A percentile compares a stretch with the other conserved stretches of the same genome.
Conservation (phyloP, 2,797 vertebrate species). For the Bufotes viridis region DNA sequence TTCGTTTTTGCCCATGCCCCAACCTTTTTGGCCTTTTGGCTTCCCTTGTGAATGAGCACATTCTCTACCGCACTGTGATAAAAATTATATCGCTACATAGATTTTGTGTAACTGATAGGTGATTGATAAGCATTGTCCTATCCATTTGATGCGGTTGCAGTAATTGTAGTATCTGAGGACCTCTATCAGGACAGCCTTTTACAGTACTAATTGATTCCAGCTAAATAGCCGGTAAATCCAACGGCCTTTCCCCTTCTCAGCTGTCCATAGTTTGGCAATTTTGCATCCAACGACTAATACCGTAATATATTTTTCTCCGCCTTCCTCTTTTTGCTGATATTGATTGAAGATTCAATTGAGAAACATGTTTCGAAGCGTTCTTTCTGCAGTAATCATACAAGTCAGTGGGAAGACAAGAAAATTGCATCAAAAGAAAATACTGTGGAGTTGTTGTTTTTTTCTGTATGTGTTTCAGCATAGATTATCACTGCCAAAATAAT, state of each 20-base stretch:
- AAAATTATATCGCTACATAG: not conserved
- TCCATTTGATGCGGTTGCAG: not conserved
- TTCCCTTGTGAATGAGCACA: not conserved
- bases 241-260: not conserved
- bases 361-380: slow-evolving; percentile 81
- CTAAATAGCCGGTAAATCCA: not conserved
- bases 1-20: no score
- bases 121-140: not conserved
- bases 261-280: slow-evolving; percentile 65
- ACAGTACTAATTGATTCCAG: not conserved
- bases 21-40: no score
- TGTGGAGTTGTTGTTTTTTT: slow-evolving; percentile 74
- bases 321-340: slow-evolving; percentile 76
- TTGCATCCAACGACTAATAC: slow-evolving; percentile 75
- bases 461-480: slow-evolving; percentile 78
- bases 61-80: not conserved
- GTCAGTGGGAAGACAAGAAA: slow-evolving; percentile 85
- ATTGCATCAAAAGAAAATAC: slow-evolving; percentile 81
- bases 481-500: slow-evolving; percentile 84
- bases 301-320: slow-evolving; percentile 73
- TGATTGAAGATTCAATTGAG: slow-evolving; percentile 82
- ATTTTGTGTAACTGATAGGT: not conserved
- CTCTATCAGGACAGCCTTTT: not conserved
- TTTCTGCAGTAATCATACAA: slow-evolving; percentile 81
- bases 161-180: not conserved